Conservation (phyloP, 2,797 vertebrate genomes). For the Gouania willdenowi region DNA sequence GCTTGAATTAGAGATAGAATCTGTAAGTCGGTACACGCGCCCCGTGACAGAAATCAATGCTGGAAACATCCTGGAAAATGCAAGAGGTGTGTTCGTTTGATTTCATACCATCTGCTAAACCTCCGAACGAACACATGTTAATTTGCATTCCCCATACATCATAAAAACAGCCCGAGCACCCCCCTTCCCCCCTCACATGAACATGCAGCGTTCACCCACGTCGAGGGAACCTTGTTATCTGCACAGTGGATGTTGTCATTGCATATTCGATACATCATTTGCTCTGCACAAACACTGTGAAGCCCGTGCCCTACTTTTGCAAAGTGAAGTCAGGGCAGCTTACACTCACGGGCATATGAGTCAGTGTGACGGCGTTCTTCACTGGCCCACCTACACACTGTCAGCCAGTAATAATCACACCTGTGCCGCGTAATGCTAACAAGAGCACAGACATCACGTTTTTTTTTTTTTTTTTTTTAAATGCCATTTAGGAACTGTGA, state of each 20-base stretch:
- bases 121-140: conserved; percentile 42
- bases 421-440: neutral
- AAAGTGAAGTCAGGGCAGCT: conserved; percentile 34
- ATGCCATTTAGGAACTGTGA: too few relatives aligned
- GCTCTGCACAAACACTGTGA: conserved; percentile 29
- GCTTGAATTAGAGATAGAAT: too few relatives aligned
- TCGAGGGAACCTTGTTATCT: conserved; percentile 50
- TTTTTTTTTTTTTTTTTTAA: too few relatives aligned
- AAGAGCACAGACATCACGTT: neutral
- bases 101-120: conserved; percentile 40
- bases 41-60: too few relatives aligned
- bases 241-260: conserved; percentile 31
- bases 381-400: conserved; percentile 30
- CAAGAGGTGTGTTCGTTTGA: too few relatives aligned
- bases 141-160: conserved; percentile 50
- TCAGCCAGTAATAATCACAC: conserved; percentile 17
- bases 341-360: conserved; percentile 37
- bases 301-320: conserved; percentile 48
- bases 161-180: conserved; percentile 5
- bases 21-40: too few relatives aligned
- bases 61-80: too few relatives aligned
- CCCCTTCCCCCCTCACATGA: too few relatives aligned
- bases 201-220: too few relatives aligned
- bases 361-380: conserved; percentile 38
- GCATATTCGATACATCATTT: conserved; percentile 52